phyloP scores from a whole-genome alignment of 2,888 invertebrate genomes.

The Tricholauxania praeusta region DNA sequence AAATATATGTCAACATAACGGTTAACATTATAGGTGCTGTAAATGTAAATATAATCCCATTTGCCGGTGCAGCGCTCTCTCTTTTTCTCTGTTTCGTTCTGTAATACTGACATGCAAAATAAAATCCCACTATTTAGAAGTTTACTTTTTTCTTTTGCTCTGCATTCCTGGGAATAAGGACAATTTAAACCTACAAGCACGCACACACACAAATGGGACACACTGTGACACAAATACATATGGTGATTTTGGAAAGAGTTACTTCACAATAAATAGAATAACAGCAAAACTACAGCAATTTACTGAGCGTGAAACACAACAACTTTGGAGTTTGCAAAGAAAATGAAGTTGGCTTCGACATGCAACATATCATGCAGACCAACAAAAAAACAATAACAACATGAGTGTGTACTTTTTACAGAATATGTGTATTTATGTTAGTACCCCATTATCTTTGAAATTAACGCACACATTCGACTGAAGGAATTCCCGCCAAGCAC shows the following conservation, averaged over 20 bases:
- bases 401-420: neutral
- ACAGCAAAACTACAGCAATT: neutral
- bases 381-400: conserved; percentile 26
- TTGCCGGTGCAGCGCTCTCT: conserved; percentile 7
- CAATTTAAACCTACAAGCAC: conserved; percentile 42
- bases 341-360: conserved; percentile 1
- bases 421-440: conserved; percentile 9
- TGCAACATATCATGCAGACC: conserved; percentile 12
- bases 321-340: too few species aligned
- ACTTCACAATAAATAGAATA: neutral
- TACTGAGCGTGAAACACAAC: neutral
- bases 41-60: neutral
- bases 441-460: conserved; percentile 12
- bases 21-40: too few species aligned
- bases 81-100: neutral
- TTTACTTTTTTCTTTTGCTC: conserved; percentile 40
- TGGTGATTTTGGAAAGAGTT: conserved; percentile 26
- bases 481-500: conserved; percentile 31
- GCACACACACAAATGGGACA: conserved; percentile 11
- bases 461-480: conserved; percentile 11
- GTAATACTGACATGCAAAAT: neutral
- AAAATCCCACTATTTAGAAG: conserved; percentile 45
- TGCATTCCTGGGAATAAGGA: conserved; percentile 52
- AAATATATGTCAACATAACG: too few species aligned
- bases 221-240: conserved; percentile 22